Conservation (phyloP, 2,797 vertebrate species). For the Enteromius fasciolatus region DNA sequence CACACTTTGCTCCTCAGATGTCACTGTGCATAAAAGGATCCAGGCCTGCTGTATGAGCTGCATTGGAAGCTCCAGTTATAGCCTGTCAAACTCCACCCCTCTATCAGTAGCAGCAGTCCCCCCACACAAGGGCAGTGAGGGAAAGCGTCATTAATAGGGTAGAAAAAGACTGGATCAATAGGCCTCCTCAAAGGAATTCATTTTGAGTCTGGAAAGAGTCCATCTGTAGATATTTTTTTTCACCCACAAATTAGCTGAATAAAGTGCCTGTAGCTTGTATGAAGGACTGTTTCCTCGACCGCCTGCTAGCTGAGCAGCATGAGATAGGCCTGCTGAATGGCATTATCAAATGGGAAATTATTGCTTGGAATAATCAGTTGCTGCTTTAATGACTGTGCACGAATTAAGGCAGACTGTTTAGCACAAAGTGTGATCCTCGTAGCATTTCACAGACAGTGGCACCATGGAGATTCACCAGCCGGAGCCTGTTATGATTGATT, state of each 20-base stretch:
- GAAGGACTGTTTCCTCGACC: slow-evolving; percentile 65
- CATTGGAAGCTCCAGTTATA: slow-evolving; percentile 51
- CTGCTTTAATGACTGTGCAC: slow-evolving; percentile 29
- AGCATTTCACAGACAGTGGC: neutral
- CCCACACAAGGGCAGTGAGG: slow-evolving; percentile 55
- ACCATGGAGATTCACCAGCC: neutral
- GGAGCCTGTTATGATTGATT: slow-evolving; percentile 10
- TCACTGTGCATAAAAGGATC: slow-evolving; percentile 41
- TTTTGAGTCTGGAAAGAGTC: slow-evolving; percentile 82
- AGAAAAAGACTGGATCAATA: slow-evolving; percentile 63
- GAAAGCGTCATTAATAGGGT: slow-evolving; percentile 62
- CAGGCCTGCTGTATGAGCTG: slow-evolving; percentile 58
- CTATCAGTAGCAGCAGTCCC: slow-evolving; percentile 21
- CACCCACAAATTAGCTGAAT: slow-evolving; percentile 67
- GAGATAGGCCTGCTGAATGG: slow-evolving; percentile 75
- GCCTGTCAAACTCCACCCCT: slow-evolving; percentile 52
- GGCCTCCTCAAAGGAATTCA: slow-evolving; percentile 77
- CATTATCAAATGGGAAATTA: slow-evolving; percentile 77
- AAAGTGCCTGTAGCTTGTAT: slow-evolving; percentile 67
- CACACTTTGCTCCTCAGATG: slow-evolving; percentile 6
- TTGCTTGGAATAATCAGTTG: slow-evolving; percentile 72
- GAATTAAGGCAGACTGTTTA: slow-evolving; percentile 24
- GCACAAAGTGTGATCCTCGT: neutral
- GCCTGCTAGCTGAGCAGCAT: slow-evolving; percentile 70
- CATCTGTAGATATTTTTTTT: slow-evolving; percentile 77